phyloP scores from a whole-genome alignment of 2,888 invertebrate genomes.

The Agrenia bidenticulata region DNA sequence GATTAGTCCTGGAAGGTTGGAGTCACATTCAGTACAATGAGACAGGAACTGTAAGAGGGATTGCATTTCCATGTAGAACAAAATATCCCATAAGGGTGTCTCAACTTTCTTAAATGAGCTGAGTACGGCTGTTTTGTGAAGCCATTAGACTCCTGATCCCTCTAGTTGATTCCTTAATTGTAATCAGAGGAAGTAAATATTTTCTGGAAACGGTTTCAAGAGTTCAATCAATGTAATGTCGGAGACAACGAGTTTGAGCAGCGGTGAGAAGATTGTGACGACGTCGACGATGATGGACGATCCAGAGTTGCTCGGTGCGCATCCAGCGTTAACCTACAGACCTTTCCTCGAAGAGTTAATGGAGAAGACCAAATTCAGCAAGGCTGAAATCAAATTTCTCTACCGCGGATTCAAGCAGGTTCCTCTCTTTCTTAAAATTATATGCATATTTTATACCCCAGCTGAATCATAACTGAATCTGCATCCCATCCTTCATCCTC shows the following conservation, averaged over 20 bases:
- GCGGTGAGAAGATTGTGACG: slow-evolving; percentile 53
- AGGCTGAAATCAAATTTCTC: slow-evolving; percentile 94
- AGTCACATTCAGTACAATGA: no score
- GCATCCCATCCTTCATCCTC: slow-evolving; percentile 14
- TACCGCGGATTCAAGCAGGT: slow-evolving; percentile 97
- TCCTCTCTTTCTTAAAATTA: slow-evolving; percentile 20
- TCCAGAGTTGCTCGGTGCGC: slow-evolving; percentile 51
- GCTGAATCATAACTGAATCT: background rate
- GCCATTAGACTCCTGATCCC: no score
- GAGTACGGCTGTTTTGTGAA: no score
- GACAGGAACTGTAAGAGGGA: no score
- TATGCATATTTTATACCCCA: background rate
- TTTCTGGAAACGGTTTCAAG: no score
- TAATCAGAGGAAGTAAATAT: no score
- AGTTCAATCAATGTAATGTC: slow-evolving; percentile 52
- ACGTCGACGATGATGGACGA: slow-evolving; percentile 53
- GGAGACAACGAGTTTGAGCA: slow-evolving; percentile 53
- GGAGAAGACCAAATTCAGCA: slow-evolving; percentile 89
- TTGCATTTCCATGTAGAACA: no score
- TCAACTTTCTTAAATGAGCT: no score
- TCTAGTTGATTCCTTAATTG: no score
- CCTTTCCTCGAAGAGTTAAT: slow-evolving; percentile 77
- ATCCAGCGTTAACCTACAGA: slow-evolving; percentile 53
- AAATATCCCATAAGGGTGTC: no score
- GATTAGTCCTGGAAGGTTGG: background rate